Conservation (phyloP, 2,113 vertebrate species). For the Caretta caretta region DNA sequence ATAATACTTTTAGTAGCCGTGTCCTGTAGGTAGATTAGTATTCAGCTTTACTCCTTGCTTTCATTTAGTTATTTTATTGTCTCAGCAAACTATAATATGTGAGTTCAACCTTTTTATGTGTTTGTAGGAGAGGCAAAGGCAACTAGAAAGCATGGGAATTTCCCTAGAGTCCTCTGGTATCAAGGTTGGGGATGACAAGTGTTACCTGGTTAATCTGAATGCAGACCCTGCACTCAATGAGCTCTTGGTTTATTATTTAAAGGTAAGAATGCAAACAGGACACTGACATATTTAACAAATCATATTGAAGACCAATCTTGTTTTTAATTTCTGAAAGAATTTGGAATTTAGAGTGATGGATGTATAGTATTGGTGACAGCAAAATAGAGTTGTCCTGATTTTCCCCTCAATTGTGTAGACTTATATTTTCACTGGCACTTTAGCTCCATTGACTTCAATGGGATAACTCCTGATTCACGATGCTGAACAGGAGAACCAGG, state of each 20-base stretch:
- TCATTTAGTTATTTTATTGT: background rate
- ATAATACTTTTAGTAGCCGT: background rate
- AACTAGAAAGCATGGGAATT: slow-evolving; percentile 99
- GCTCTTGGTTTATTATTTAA: slow-evolving; percentile 97
- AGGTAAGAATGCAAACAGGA: slow-evolving; percentile 81
- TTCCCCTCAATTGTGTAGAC: background rate
- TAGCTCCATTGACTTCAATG: background rate
- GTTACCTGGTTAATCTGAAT: slow-evolving; percentile 97
- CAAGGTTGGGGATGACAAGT: slow-evolving; percentile 98
- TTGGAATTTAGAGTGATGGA: background rate
- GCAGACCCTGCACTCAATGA: slow-evolving; percentile 98
- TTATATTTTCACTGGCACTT: slow-evolving; percentile 12
- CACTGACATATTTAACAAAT: background rate
- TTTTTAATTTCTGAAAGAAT: background rate
- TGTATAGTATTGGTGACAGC: background rate
- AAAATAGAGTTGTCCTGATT: background rate
- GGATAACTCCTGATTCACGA: background rate
- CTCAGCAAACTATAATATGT: background rate
- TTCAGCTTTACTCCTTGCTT: background rate
- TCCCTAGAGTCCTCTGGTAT: slow-evolving; percentile 98
- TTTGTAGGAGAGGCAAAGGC: slow-evolving; percentile 93
- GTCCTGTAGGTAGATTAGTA: background rate
- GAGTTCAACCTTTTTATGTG: slow-evolving; percentile 17
- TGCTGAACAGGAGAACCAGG: background rate
- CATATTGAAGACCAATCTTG: background rate